phyloP scores from a whole-genome alignment of 2,113 vertebrate species.

The Monopterus albus region DNA sequence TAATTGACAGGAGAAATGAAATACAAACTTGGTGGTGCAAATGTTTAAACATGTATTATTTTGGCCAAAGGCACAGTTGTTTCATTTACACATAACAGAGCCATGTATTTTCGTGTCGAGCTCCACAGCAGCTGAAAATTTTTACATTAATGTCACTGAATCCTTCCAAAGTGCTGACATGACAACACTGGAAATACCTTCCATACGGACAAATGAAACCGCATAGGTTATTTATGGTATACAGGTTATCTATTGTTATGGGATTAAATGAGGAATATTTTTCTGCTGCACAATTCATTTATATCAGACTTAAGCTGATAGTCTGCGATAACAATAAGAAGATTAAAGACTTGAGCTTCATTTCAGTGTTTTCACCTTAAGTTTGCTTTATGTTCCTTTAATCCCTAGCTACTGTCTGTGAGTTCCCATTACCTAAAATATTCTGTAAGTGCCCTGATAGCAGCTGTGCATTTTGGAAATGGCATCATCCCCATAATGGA shows the following conservation, averaged over 20 bases:
- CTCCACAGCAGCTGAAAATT: no score
- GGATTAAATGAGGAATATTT: neutral
- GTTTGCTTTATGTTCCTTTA: constrained; percentile 35
- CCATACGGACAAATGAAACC: constrained; percentile 1
- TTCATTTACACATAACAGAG: constrained; percentile 6
- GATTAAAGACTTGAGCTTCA: neutral
- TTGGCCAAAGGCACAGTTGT: neutral
- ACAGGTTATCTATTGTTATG: neutral
- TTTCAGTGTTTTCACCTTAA: constrained; percentile 9
- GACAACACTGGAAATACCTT: neutral
- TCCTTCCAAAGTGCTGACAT: neutral
- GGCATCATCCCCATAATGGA: constrained; percentile 51
- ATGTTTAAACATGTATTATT: constrained; percentile 10
- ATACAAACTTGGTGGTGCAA: constrained; percentile 5
- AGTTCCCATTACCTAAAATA: constrained; percentile 29
- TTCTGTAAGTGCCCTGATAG: constrained; percentile 29
- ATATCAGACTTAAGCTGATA: neutral
- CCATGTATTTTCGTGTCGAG: no score
- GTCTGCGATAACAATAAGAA: no score
- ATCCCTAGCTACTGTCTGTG: neutral
- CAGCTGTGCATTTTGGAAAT: constrained; percentile 36
- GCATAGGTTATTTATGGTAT: neutral
- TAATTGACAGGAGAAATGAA: constrained; percentile 20
- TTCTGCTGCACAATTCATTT: neutral
- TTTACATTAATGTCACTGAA: neutral